Base-by-base conservation (phyloP, 2,113 vertebrate genomes). In the Rhipidura dahli region DNA sequence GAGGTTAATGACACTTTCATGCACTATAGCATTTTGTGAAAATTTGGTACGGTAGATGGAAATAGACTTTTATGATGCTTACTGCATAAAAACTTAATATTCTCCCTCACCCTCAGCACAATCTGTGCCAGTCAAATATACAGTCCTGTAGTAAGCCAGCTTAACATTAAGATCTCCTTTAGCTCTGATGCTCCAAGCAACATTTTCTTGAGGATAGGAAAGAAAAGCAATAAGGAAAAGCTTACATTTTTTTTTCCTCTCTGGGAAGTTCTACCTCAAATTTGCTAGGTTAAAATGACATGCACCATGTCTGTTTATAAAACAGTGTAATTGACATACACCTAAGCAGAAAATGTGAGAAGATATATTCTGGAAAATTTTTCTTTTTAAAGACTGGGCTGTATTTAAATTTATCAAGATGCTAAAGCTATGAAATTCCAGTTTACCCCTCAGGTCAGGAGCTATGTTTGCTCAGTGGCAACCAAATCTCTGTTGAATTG, bases 401-500 rank as follows among this genome's bases (percentile, higher is more conserved):
- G 22, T 47, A 72, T 85, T 94, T 75, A 83, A 84, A 94, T 84
- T 68, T 86, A 65, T 8, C 7, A 22, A 49, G 45, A 23, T 8
- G 7, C 28, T 51, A 77, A 63, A 76, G 30, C 19, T 85, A 23
- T 50, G 49, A 89, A 87, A 61, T 86, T 83, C 27, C 22, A 50
- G 11, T 12, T 87, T 42, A 44, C 30, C 66, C 54, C 59, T 94
- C 45, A 6, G 72, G 59, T 85, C 57, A 94, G 56, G 68, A 90
- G 61, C 49, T 69, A 10, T 51, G 66, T 89, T 91, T 22, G 4
- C 49, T 56, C 42, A 54, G 40, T 64, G 49, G 84, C 54, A 94
- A 95, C 57, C 28, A 83, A 77, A 47, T 79, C 33, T 68, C 95
- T 96, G 60, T 77, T 87, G 91, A 95, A 79, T 81, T 87, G 7